Evolutionary conservation across 2,888 invertebrate genomes (phyloP).

Genomic region (Rhyacophila evoluta): DNA sequence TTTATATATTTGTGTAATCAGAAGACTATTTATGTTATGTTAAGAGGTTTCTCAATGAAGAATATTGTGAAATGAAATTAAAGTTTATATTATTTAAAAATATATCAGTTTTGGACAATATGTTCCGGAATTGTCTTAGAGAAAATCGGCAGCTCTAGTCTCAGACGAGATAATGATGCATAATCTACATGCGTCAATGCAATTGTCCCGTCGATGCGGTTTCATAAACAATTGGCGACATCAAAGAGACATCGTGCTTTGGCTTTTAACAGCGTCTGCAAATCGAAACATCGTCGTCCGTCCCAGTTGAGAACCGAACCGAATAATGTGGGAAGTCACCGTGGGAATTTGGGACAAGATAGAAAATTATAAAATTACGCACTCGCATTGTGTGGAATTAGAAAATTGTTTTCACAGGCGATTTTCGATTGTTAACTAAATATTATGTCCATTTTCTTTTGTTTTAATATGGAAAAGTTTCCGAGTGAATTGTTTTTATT

Average conservation of each 20-base stretch:
- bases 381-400: not conserved
- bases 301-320: not conserved
- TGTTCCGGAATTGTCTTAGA: no score
- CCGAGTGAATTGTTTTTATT: no score
- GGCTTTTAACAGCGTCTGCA: not conserved
- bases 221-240: not conserved
- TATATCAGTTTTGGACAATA: no score
- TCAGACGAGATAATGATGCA: no score
- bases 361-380: not conserved
- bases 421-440: not conserved
- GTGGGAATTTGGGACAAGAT: slow-evolving; percentile 6
- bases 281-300: not conserved
- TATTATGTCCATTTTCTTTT: not conserved
- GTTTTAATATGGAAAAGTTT: no score
- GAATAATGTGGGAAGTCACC: not conserved
- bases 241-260: not conserved
- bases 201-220: not conserved
- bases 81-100: no score
- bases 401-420: not conserved
- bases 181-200: not conserved
- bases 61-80: no score
- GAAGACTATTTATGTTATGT: no score
- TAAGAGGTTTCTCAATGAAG: no score
- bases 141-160: no score
- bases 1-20: no score